Conservation (phyloP, 2,113 vertebrate species). For the Shinisaurus crocodilurus region DNA sequence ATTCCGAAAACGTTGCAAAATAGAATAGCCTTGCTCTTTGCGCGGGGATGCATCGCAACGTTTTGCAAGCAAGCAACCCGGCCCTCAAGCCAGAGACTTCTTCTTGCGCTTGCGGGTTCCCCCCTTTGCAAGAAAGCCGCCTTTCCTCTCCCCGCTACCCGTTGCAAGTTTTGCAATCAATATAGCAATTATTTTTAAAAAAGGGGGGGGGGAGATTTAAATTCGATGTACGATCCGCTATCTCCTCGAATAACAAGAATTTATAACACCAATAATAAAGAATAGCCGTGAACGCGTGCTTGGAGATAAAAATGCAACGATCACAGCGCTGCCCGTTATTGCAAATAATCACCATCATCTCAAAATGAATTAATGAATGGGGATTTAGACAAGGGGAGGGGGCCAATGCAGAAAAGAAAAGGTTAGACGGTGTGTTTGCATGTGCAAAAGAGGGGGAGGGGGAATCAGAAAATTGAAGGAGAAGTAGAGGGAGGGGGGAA, state of each 20-base stretch:
- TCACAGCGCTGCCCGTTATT: not conserved
- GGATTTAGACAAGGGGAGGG: not conserved
- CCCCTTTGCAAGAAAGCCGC: not conserved
- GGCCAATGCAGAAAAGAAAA: not conserved
- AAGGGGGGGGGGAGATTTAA: not conserved
- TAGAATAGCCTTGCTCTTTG: not conserved
- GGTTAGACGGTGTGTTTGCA: too few relatives aligned
- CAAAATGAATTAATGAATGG: not conserved
- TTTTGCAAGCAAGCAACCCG: not conserved
- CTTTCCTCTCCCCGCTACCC: not conserved
- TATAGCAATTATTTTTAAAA: not conserved
- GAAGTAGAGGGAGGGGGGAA: not conserved
- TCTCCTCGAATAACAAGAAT: not conserved
- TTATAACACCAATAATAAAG: not conserved
- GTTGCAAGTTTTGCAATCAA: not conserved
- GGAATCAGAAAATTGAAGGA: not conserved
- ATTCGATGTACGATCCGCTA: not conserved
- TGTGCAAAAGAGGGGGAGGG: not conserved
- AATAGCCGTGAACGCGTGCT: not conserved
- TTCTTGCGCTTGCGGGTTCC: not conserved
- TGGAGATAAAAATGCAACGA: not conserved
- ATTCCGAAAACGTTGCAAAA: not conserved
- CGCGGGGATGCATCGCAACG: not conserved
- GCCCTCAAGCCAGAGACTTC: not conserved
- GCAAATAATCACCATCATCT: not conserved